phyloP scores from a whole-genome alignment of 1,140 invertebrate genomes.

The Sinella curviseta region DNA sequence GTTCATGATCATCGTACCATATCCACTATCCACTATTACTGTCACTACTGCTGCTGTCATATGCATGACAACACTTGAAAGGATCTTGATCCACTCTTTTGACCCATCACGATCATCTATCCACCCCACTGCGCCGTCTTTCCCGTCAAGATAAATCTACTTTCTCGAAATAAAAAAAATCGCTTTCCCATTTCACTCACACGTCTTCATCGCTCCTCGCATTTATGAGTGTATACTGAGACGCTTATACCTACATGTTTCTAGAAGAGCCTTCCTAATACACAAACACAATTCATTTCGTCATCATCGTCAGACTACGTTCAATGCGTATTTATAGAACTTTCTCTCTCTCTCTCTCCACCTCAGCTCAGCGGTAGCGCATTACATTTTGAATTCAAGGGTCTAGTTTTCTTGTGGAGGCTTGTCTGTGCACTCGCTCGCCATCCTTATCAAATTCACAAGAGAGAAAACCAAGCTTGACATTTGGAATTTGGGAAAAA shows the following conservation, averaged over 20 bases:
- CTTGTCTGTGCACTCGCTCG: too few relatives aligned
- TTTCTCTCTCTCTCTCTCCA: too few relatives aligned
- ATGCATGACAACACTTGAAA: constrained; percentile 7
- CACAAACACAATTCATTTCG: not conserved
- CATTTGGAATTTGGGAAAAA: not conserved
- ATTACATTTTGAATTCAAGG: not conserved
- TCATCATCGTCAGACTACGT: too few relatives aligned
- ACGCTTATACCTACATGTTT: not conserved
- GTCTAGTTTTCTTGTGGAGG: not conserved
- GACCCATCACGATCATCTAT: constrained; percentile 11
- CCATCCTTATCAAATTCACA: not conserved
- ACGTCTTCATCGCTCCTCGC: constrained; percentile 8
- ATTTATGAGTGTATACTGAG: not conserved
- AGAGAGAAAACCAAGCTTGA: not conserved
- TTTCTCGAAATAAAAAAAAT: not conserved
- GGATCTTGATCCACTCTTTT: constrained; percentile 11
- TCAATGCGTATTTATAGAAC: too few relatives aligned
- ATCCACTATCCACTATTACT: too few relatives aligned
- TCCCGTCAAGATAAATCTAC: not conserved
- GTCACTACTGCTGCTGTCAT: constrained; percentile 12
- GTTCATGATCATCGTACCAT: not conserved
- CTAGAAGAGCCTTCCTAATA: not conserved
- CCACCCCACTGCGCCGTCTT: not conserved
- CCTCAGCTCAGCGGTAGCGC: too few relatives aligned
- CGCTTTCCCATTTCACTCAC: not conserved